Evolutionary conservation across 2,888 invertebrate genomes (phyloP), one percentile per base, ranked within the genome.

Genomic region (Andricus quercusramuli): DNA sequence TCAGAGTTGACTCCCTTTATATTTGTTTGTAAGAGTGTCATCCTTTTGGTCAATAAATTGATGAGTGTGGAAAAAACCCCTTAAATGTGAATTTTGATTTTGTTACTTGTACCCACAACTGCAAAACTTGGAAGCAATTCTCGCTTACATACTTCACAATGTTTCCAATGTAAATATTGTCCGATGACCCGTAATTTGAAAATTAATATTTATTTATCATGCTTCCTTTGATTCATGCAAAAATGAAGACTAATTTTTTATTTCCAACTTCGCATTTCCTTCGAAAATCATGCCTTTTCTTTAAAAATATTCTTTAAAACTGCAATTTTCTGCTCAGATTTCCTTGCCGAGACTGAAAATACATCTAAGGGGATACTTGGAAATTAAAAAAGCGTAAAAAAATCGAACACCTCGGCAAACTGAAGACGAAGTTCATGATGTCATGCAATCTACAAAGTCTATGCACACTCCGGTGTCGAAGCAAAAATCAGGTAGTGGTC

Each of bases 331-430:
- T 47, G 3, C 32, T 74, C 11, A 51, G 51, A 74, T 74, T 56
- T 74, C 74, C 74, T 74, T 74, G 74, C 56, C 74, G 74, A 74
- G 74, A 74, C n/a, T 22, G 13, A 74, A 56, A 74, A 56, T 56
- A 74, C 59, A 37, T 37, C 32, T 74, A 74, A 67, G 22, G n/a
- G 22, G 41, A 67, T 67, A 67, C 9, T 32, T 74, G 13, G 56
- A 74, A 56, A 59, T 56, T 74, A 74, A 74, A 51, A 56, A 74
- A 74, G 70, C 70, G 70, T 74, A 74, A 56, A 44, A 51, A 74
- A 74, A 74, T 56, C 70, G 70, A 70, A 70, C 20, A 51, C 29
- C 47, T 47, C 6, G 25, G 29, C 8, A 11, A 25, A 70, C 74
- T 20, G 51, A 74, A 51, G 32, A 29, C 70, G 47, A 51, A 74